Conservation (phyloP, 2,888 invertebrate genomes). For the Chirona hameri region DNA sequence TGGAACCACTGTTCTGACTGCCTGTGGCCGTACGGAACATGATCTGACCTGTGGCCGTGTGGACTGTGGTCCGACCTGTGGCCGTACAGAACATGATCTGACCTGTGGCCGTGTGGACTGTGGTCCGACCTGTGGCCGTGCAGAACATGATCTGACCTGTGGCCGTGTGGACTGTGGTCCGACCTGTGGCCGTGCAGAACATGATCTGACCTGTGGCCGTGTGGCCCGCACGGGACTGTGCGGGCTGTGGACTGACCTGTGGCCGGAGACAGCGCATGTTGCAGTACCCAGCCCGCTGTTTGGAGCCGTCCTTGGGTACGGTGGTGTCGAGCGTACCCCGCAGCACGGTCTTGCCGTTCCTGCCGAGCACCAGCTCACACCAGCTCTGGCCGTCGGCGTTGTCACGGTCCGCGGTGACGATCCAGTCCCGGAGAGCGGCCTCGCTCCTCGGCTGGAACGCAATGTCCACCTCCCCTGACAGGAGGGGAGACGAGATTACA, state of each 20-base stretch:
- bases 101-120: too few relatives aligned
- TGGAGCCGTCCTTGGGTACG: conserved; percentile 73
- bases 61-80: too few relatives aligned
- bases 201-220: too few relatives aligned
- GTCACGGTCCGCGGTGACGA: conserved; percentile 73
- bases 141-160: too few relatives aligned
- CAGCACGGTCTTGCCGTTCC: conserved; percentile 52
- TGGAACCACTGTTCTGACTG: too few relatives aligned
- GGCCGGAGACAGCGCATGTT: conserved; percentile 66
- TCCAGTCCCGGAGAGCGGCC: conserved; percentile 57
- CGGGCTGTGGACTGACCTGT: conserved; percentile 53
- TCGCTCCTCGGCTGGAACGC: conserved; percentile 34
- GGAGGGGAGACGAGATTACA: not conserved
- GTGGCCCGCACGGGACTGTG: too few relatives aligned
- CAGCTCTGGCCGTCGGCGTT: conserved; percentile 71
- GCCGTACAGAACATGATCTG: too few relatives aligned
- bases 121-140: too few relatives aligned
- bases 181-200: too few relatives aligned
- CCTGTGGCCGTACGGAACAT: too few relatives aligned
- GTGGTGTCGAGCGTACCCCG: conserved; percentile 45
- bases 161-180: too few relatives aligned
- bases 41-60: too few relatives aligned
- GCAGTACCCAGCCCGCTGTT: conserved; percentile 76
- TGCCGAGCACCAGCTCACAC: conserved; percentile 62
- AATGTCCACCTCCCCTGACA: conserved; percentile 38